Percentiles rank a stretch among this genome's conserved stretches.
phyloP scores from a whole-genome alignment of 23 tunicate species.

The Trididemnum nubilum region DNA sequence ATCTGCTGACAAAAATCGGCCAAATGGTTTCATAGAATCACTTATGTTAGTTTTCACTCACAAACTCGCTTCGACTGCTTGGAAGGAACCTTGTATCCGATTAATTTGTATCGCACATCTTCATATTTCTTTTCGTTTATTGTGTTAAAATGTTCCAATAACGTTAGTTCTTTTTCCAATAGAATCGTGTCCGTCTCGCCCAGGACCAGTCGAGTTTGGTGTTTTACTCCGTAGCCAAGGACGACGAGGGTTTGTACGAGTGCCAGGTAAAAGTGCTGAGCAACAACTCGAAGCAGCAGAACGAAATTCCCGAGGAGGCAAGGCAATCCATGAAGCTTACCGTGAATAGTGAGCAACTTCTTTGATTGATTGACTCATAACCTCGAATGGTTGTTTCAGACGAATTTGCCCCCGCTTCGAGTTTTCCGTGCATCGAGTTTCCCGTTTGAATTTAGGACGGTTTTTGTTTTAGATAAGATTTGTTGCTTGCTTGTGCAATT shows the following conservation, averaged over 20 bases:
- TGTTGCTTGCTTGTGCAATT: too few species aligned
- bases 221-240: constrained; percentile 6
- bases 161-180: background rate
- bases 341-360: constrained; percentile 41
- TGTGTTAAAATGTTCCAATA: background rate
- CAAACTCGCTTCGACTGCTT: too few species aligned
- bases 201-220: constrained; percentile 38
- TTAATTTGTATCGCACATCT: background rate
- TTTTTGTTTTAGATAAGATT: too few species aligned
- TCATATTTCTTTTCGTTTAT: background rate
- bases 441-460: too few species aligned
- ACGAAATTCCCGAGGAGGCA: constrained; percentile 33
- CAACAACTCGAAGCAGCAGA: background rate
- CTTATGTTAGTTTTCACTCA: too few species aligned
- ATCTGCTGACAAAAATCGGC: too few species aligned
- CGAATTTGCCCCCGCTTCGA: background rate
- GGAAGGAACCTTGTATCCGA: too few species aligned
- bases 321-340: constrained; percentile 19
- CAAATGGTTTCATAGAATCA: too few species aligned
- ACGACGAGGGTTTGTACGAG: constrained; percentile 35
- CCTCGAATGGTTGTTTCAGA: too few species aligned
- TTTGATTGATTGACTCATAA: too few species aligned
- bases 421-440: too few species aligned
- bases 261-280: constrained; percentile 38
- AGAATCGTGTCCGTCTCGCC: constrained; percentile 36